phyloP scores from a whole-genome alignment of 2,888 invertebrate species.

The Melanostoma scalare region DNA sequence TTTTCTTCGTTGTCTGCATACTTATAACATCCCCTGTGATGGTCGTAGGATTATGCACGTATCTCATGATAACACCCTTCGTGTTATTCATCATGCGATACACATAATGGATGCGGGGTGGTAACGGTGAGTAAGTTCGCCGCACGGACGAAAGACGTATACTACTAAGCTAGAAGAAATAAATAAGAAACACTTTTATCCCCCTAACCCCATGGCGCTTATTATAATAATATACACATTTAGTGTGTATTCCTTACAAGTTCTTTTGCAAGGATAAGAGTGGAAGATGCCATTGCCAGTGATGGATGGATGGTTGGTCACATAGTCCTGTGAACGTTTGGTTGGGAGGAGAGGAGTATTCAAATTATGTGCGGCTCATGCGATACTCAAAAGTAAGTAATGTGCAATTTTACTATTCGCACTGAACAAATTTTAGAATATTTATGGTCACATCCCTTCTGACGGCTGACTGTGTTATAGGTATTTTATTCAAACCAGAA shows the following conservation, averaged over 20 bases:
- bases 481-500: background rate
- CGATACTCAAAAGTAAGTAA: conserved; percentile 42
- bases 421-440: conserved; percentile 49
- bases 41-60: conserved; percentile 70
- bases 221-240: conserved; percentile 67
- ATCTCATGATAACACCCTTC: conserved; percentile 72
- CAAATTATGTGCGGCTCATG: conserved; percentile 51
- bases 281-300: conserved; percentile 26
- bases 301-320: conserved; percentile 13
- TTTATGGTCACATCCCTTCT: conserved; percentile 48
- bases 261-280: conserved; percentile 21
- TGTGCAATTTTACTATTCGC: conserved; percentile 66
- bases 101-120: conserved; percentile 62
- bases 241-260: conserved; percentile 52
- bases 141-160: conserved; percentile 4
- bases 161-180: background rate
- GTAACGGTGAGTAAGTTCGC: conserved; percentile 18
- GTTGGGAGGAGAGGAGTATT: background rate
- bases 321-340: background rate
- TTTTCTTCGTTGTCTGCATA: conserved; percentile 58
- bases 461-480: background rate
- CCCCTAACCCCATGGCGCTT: conserved; percentile 59
- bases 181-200: conserved; percentile 44
- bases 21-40: conserved; percentile 55
- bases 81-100: conserved; percentile 72